Evolutionary conservation across 2,797 vertebrate genomes (phyloP).

Genomic region (Neosalanx taihuensis): DNA sequence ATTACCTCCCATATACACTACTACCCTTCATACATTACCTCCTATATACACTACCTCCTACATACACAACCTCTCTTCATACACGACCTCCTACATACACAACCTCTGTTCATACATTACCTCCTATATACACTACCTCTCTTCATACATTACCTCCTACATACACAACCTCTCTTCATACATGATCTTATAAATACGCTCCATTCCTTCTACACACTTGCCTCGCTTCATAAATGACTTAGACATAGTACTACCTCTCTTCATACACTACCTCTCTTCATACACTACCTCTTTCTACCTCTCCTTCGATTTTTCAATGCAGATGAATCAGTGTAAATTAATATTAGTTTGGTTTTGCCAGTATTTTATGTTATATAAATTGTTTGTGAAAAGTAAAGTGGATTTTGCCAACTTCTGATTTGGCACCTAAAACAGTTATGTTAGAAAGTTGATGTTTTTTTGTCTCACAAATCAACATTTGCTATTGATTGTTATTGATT

Average conservation of each 20-base stretch:
- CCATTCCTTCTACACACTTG: too few relatives aligned
- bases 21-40: background rate
- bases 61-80: background rate
- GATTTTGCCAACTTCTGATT: background rate
- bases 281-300: background rate
- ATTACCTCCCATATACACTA: too few relatives aligned
- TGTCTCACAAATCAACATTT: background rate
- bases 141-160: too few relatives aligned
- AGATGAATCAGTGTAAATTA: background rate
- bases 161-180: too few relatives aligned
- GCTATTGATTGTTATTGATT: background rate
- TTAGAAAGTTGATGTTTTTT: background rate
- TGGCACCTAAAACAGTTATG: background rate
- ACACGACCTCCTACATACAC: background rate
- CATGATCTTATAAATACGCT: too few relatives aligned
- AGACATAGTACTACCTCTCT: too few relatives aligned
- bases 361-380: background rate
- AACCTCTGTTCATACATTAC: background rate
- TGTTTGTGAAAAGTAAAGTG: background rate
- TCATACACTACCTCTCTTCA: background rate
- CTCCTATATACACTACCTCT: background rate
- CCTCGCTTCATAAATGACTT: too few relatives aligned
- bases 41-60: background rate
- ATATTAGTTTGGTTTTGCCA: background rate
- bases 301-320: background rate